A percentile compares a stretch with the other conserved stretches of the same genome.
Conservation (phyloP, 1,140 invertebrate genomes). For the Andrena cerasifolii region DNA sequence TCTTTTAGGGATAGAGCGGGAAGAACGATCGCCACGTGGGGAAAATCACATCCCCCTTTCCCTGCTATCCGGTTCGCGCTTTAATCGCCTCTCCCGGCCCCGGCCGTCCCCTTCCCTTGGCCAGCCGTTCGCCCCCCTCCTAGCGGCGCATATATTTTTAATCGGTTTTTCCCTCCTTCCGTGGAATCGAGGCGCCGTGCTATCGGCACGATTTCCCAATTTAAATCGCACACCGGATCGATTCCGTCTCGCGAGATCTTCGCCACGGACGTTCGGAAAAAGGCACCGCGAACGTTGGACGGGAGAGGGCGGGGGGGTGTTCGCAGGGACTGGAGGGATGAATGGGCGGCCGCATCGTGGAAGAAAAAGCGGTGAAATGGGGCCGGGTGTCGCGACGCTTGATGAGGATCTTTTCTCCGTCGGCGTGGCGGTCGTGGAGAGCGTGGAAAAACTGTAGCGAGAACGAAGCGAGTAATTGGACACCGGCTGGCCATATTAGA, state of each 20-base stretch:
- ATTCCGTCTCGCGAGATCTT: slow-evolving; percentile 28
- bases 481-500: slow-evolving; percentile 81
- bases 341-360: slow-evolving; percentile 2
- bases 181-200: not conserved
- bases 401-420: slow-evolving; percentile 52
- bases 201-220: slow-evolving; percentile 45
- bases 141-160: slow-evolving; percentile 36
- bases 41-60: slow-evolving; percentile 3
- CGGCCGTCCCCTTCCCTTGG: too few species aligned
- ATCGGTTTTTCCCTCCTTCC: slow-evolving; percentile 16
- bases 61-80: not conserved
- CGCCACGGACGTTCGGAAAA: slow-evolving; percentile 13
- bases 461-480: slow-evolving; percentile 78
- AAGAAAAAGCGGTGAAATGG: slow-evolving; percentile 39
- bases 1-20: not conserved
- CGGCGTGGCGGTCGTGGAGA: slow-evolving; percentile 7
- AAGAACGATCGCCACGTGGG: slow-evolving; percentile 17
- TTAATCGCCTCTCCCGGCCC: slow-evolving; percentile 1
- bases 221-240: slow-evolving; percentile 45
- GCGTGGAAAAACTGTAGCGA: slow-evolving; percentile 59
- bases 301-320: not conserved
- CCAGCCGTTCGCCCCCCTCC: too few species aligned
- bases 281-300: slow-evolving; percentile 3
- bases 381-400: slow-evolving; percentile 35
- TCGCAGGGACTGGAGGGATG: not conserved